Percentiles rank a stretch among this genome's conserved stretches.
Evolutionary conservation across 2,797 vertebrate genomes (phyloP).

Genomic region (Vultur gryphus): DNA sequence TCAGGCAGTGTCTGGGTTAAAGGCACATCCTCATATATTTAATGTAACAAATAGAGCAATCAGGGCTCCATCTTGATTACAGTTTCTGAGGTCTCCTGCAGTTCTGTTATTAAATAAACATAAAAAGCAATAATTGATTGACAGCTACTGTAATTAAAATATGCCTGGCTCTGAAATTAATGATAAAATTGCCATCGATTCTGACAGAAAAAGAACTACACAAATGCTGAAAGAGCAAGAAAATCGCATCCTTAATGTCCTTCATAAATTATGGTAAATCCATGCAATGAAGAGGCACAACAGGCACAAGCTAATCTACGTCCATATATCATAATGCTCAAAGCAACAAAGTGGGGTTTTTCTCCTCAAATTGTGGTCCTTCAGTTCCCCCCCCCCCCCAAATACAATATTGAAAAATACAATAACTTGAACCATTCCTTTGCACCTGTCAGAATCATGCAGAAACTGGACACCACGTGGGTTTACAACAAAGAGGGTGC

Average conservation of each 20-base stretch:
- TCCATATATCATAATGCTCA: background rate
- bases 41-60: background rate
- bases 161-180: background rate
- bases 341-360: background rate
- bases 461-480: background rate
- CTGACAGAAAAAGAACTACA: background rate
- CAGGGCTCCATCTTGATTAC: background rate
- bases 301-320: background rate
- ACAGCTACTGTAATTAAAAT: constrained; percentile 12
- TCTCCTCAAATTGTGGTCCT: background rate
- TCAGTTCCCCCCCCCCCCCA: background rate
- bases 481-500: background rate
- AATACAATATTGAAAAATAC: background rate
- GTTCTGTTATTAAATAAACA: constrained; percentile 53
- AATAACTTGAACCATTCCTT: background rate
- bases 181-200: background rate
- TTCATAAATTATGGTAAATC: background rate
- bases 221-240: background rate
- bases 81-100: background rate
- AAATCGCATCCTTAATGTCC: background rate
- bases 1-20: background rate
- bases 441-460: background rate
- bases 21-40: background rate
- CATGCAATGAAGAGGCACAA: background rate
- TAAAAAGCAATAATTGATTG: constrained; percentile 5